A percentile compares a stretch with the other conserved stretches of the same genome.
Evolutionary conservation across 2,113 vertebrate genomes (phyloP).

Genomic region (Phasianus colchicus): DNA sequence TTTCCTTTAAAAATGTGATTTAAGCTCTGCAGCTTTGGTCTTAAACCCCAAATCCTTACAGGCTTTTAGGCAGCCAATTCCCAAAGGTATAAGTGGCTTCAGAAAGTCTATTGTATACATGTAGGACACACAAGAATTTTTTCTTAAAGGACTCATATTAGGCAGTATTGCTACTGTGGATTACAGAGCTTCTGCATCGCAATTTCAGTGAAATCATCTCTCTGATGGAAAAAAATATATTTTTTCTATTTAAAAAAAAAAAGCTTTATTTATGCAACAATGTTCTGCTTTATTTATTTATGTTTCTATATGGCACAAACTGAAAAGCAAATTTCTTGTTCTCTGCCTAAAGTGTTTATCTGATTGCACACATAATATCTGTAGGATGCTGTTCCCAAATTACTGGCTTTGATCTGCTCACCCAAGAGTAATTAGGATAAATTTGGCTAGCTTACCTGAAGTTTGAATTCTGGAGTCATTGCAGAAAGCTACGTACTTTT

Average conservation of each 20-base stretch:
- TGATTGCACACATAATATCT: neutral
- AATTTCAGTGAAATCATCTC: neutral
- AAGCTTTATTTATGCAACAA: too few species aligned
- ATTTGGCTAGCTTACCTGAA: slow-evolving; percentile 50
- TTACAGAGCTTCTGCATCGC: neutral
- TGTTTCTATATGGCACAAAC: neutral
- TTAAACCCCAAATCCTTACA: neutral
- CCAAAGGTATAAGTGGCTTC: neutral
- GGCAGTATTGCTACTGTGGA: neutral
- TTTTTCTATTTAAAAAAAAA: neutral
- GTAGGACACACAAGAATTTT: neutral
- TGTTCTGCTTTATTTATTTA: neutral
- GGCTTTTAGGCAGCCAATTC: neutral
- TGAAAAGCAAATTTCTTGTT: neutral
- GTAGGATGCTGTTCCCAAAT: neutral
- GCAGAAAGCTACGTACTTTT: slow-evolving; percentile 4
- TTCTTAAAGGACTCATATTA: neutral
- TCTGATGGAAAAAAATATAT: neutral
- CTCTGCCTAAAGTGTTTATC: neutral
- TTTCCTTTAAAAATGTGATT: neutral
- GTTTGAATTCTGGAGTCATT: slow-evolving; percentile 17
- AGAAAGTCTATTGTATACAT: neutral
- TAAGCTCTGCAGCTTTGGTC: neutral
- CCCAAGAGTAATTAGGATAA: neutral
- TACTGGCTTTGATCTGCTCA: neutral